These are phyloP conservation scores for Loriculus beryllinus DNA, from an alignment of 2,797 vertebrate species.

Conservation along the genomic window DNA sequence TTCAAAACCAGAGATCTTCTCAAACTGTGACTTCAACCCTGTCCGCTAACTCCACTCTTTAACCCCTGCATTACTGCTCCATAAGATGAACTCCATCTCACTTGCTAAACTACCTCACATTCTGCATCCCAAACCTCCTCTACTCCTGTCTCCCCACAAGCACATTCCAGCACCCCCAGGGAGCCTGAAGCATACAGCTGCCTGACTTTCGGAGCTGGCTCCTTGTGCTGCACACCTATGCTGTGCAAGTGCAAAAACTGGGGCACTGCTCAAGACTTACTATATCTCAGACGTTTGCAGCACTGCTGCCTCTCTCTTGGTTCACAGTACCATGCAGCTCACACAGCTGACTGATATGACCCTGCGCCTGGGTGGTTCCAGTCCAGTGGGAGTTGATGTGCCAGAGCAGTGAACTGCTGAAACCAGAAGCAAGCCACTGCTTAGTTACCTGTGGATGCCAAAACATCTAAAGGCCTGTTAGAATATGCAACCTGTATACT, in stretches of 20 bases:
- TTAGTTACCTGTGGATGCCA: neutral
- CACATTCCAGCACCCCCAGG: too few species aligned
- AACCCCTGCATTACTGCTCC: accelerated
- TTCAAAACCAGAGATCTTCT: neutral
- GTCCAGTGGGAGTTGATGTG: neutral
- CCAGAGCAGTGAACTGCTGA: neutral
- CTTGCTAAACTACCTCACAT: neutral
- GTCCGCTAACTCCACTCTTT: neutral
- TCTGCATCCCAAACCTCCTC: neutral
- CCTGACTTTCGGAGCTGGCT: neutral
- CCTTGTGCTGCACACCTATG: neutral
- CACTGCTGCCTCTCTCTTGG: neutral
- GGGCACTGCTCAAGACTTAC: neutral
- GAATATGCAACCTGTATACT: neutral
- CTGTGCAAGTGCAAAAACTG: neutral
- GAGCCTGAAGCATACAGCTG: accelerated
- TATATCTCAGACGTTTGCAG: neutral
- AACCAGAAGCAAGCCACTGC: neutral
- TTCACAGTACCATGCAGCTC: neutral
- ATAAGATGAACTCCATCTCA: neutral
- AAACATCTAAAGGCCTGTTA: neutral
- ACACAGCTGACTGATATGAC: accelerated
- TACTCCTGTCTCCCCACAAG: neutral
- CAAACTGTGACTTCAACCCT: neutral
- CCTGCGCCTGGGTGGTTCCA: neutral